Conservation (phyloP, 2,888 invertebrate species). For the Dynastes grantii region DNA sequence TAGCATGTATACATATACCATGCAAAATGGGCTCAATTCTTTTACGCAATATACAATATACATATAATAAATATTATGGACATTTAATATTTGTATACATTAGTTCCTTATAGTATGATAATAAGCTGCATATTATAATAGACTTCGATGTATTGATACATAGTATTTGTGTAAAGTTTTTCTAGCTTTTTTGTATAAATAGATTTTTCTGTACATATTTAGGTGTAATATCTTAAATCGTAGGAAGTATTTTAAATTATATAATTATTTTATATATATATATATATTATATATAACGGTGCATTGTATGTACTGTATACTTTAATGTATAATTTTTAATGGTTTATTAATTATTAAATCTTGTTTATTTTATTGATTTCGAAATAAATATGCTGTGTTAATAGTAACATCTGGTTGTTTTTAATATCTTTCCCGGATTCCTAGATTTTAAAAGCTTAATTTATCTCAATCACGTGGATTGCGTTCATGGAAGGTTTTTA, state of each 20-base stretch:
- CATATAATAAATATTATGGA: conserved; percentile 14
- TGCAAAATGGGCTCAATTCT: conserved; percentile 33
- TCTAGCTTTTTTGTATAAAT: conserved; percentile 33
- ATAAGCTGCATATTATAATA: conserved; percentile 23
- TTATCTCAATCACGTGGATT: too few species aligned
- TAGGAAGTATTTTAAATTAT: conserved; percentile 35
- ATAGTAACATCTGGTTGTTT: conserved; percentile 13
- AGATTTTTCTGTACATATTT: conserved; percentile 39
- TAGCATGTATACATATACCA: not conserved
- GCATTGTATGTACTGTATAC: conserved; percentile 3
- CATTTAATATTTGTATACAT: conserved; percentile 38
- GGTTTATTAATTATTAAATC: conserved; percentile 34
- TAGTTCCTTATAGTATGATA: conserved; percentile 46
- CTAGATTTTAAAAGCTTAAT: too few species aligned
- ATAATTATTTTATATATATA: conserved; percentile 13
- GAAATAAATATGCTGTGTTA: conserved; percentile 41
- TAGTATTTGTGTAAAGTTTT: conserved; percentile 32
- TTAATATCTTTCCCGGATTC: not conserved
- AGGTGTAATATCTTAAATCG: conserved; percentile 7
- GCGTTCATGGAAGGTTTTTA: too few species aligned
- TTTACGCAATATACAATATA: conserved; percentile 34
- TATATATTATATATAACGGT: conserved; percentile 10
- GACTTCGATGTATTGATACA: conserved; percentile 16
- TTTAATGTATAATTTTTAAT: conserved; percentile 28
- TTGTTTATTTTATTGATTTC: conserved; percentile 33